Evolutionary conservation across 30 jellyfish, hydroid and myxozoan genomes (phyloP), one percentile per base, ranked within the genome.

Genomic region (Rhopilema esculentum): DNA sequence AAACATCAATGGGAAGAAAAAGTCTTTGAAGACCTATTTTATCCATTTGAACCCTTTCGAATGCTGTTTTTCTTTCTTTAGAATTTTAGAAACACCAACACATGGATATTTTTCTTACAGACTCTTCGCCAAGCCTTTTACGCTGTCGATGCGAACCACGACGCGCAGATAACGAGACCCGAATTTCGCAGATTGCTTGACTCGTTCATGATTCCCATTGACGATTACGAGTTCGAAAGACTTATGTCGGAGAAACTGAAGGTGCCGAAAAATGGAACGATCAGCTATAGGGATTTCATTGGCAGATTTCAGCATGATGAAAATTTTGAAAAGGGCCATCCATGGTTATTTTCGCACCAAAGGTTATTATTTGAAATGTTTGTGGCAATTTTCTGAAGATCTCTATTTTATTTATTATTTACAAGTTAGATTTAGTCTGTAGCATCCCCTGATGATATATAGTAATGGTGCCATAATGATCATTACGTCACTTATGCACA

Each of bases 111-210:
- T n/a, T n/a, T n/a, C n/a, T n/a, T n/a, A n/a, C 69, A 88, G 96
- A 52, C 91, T 4, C 78, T 88, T 27, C 95, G 96, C 8, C 91
- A 89, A 48, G 92, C 97, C 6, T 89, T 89, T 79, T 69, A 89
- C 80, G 16, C 81, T 18, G 97, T 80, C 16, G 97, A 89, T 49
- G 24, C 85, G 23, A 82, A 81, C 49, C 90, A 89, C 79, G 92
- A 89, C 32, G 89, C 79, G 0, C 84, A 73, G 31, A 72, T 89
- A 16, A 89, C 89, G 21, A 78, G 92, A 29, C 66, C 92, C 23
- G 92, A 89, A 49, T 80, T 89, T 49, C 92, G 89, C 49, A 74
- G 92, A 21, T 49, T 89, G 30, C 89, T 89, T 23, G 92, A 80
- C 30, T 26, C 31, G 28, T 89, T 79, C 49, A 89, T 89, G 92